Percentiles rank a stretch among this genome's conserved stretches.
These are phyloP conservation scores for Lordiphosa andalusiaca DNA, from an alignment of 2,888 invertebrate genomes.

Conservation along the genomic window DNA sequence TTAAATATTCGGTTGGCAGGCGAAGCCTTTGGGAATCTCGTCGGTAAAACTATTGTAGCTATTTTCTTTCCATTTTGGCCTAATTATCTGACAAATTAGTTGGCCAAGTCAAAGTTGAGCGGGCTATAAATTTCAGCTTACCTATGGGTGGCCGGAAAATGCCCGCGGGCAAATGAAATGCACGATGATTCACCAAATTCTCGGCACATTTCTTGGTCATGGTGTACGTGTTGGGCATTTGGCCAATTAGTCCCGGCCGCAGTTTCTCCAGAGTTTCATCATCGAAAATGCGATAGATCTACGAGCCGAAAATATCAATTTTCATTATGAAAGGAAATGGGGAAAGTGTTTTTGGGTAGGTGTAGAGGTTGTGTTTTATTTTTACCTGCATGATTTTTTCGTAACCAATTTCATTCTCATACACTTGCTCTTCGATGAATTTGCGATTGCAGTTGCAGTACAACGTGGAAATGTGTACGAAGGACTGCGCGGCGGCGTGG, in stretches of 20 bases:
- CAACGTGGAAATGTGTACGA: constrained; percentile 80
- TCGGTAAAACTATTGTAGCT: constrained; percentile 4
- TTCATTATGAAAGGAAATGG: background rate
- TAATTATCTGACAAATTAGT: constrained; percentile 77
- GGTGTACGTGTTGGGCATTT: constrained; percentile 81
- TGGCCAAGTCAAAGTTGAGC: constrained; percentile 65
- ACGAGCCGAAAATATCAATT: constrained; percentile 10
- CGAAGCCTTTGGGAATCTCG: constrained; percentile 16
- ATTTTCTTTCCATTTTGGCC: constrained; percentile 50
- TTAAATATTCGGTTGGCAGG: background rate
- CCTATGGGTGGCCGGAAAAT: constrained; percentile 80
- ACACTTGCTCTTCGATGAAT: constrained; percentile 79
- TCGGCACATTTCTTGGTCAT: constrained; percentile 81
- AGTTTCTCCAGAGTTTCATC: constrained; percentile 79
- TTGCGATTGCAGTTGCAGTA: constrained; percentile 81
- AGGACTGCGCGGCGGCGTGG: constrained; percentile 67
- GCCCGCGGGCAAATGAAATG: constrained; percentile 79
- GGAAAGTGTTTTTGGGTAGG: background rate
- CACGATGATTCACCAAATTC: constrained; percentile 80
- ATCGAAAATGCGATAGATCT: constrained; percentile 79
- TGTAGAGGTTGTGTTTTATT: constrained; percentile 8
- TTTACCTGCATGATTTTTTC: constrained; percentile 80
- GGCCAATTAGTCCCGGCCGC: constrained; percentile 78
- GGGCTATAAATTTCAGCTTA: constrained; percentile 53
- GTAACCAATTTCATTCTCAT: constrained; percentile 80